Evolutionary conservation across 2,888 invertebrate genomes (phyloP).

Genomic region (Xanthia togata): DNA sequence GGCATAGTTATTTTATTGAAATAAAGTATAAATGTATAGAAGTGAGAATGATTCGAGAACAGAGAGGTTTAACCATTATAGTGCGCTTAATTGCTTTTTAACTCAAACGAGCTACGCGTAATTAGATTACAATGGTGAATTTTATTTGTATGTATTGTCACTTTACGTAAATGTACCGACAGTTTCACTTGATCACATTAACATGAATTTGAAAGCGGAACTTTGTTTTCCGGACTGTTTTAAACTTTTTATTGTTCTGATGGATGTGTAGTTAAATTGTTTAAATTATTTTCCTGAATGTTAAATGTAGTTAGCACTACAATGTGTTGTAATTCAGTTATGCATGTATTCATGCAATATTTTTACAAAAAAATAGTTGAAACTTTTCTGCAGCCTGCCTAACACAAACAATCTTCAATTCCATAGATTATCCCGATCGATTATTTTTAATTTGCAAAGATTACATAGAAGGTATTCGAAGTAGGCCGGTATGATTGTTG

Average conservation of each 20-base stretch:
- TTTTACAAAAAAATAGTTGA: not conserved
- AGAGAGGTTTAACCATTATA: conserved; percentile 35
- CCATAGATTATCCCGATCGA: conserved; percentile 28
- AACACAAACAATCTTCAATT: not conserved
- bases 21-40: not conserved
- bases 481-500: conserved; percentile 77
- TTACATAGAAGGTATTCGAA: conserved; percentile 61
- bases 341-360: not conserved
- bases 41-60: conserved; percentile 42
- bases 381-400: not conserved
- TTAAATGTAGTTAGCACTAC: not conserved
- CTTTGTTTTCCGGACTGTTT: conserved; percentile 42
- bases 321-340: not conserved
- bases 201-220: conserved; percentile 55
- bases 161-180: conserved; percentile 49
- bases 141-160: conserved; percentile 62
- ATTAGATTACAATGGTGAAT: conserved; percentile 61
- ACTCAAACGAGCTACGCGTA: conserved; percentile 58
- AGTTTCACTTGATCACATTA: conserved; percentile 54
- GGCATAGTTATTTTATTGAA: no score
- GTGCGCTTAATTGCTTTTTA: conserved; percentile 60
- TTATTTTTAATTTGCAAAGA: conserved; percentile 60
- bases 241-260: conserved; percentile 41
- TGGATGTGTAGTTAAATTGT: conserved; percentile 41
- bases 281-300: conserved; percentile 27